Base-by-base conservation (phyloP, 1,140 invertebrate species). In the Contarinia nasturtii region DNA sequence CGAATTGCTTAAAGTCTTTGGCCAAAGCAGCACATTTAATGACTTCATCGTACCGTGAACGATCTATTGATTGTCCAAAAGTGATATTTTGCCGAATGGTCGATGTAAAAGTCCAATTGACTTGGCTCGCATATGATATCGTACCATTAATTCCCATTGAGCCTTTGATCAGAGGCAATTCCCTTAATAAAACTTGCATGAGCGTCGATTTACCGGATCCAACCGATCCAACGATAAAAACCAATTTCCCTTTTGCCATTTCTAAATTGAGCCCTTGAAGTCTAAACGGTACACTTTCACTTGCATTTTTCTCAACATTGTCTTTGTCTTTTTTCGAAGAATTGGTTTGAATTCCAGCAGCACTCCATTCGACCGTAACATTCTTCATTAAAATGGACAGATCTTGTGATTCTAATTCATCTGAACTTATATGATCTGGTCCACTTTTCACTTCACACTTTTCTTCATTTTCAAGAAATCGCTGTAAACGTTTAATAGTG, bases 121-220 rank as follows among this genome's bases (percentile, higher is more conserved):
- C 70, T 57, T 71, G 53, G 43, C 71, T 65, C 19, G 69, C 66
- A 53, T 75, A 77, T 4, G 71, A 67, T 3, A 77, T 53, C 48
- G 57, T 65, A 33, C 75, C 74, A n/a, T 57, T 40, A 0, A 51
- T 18, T 50, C 18, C 7, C 10, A 47, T 17, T 2, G 3, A 2
- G 18, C 46, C 46, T 4, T 14, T 7, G 4, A 53, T 56, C 2
- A 75, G 50, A 15, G 74, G 75, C 19, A 82, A 52, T 58, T 85
- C 81, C 45, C 71, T 68, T 2, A 84, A 57, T 27, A 83, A 64
- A 10, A 73, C 63, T 55, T 81, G 73, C 1, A 84, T 56, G 3
- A 84, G 59, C 11, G 46, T 40, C 1, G 72, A 57, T 7, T 59
- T 55, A n/a, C 55, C 66, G 2, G 33, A 5, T 8, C 48, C 48